Conservation (phyloP, 2,888 invertebrate species). For the Phortica magna region DNA sequence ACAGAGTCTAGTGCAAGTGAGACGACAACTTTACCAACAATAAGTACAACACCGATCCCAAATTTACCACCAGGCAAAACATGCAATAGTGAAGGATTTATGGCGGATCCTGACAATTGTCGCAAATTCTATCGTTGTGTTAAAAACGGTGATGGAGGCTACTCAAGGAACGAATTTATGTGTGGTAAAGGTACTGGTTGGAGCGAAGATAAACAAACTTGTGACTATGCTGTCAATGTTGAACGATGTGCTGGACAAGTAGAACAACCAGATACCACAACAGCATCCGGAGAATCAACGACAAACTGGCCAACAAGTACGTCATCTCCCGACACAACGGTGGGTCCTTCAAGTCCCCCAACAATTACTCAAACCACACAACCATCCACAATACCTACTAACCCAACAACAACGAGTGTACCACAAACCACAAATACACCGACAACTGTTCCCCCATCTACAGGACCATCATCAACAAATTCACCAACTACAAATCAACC, state of each 20-base stretch:
- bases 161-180: slow-evolving; percentile 79
- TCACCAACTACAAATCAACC: slow-evolving; percentile 36
- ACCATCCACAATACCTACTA: slow-evolving; percentile 45
- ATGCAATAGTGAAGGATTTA: slow-evolving; percentile 82
- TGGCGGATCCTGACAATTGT: slow-evolving; percentile 81
- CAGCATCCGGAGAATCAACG: slow-evolving; percentile 40
- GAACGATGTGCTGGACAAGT: slow-evolving; percentile 67
- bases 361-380: slow-evolving; percentile 47
- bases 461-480: slow-evolving; percentile 36
- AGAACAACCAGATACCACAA: slow-evolving; percentile 48
- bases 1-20: slow-evolving; percentile 34
- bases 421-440: neutral
- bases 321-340: slow-evolving; percentile 47
- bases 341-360: slow-evolving; percentile 42
- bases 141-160: slow-evolving; percentile 78
- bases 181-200: slow-evolving; percentile 85
- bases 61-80: slow-evolving; percentile 73
- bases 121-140: slow-evolving; percentile 82
- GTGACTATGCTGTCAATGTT: slow-evolving; percentile 79
- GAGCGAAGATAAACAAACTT: slow-evolving; percentile 83
- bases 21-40: slow-evolving; percentile 58
- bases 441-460: slow-evolving; percentile 39
- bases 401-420: slow-evolving; percentile 35
- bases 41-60: slow-evolving; percentile 61
- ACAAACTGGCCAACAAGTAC: slow-evolving; percentile 32